phyloP scores from a whole-genome alignment of 2,113 vertebrate species.

The Chionis minor region DNA sequence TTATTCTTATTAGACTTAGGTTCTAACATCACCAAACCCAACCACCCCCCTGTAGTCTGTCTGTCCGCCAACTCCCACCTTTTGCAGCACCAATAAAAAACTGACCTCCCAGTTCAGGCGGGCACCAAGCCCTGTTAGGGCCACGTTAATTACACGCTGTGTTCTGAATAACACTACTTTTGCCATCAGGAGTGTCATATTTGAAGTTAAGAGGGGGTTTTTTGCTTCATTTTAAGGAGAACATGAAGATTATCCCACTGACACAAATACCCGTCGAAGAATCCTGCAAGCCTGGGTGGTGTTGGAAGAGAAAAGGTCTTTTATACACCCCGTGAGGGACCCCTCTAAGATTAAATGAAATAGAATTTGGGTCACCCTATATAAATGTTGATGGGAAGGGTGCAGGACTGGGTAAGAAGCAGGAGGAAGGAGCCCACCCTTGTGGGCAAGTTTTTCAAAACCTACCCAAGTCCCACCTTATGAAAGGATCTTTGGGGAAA shows the following conservation, averaged over 20 bases:
- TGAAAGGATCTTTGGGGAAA: neutral
- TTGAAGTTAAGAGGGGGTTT: neutral
- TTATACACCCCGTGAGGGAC: neutral
- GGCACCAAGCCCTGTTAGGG: neutral
- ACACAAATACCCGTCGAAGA: neutral
- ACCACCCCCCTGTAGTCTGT: too few relatives aligned
- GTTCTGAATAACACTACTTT: neutral
- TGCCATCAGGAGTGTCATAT: neutral
- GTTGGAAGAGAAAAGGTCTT: neutral
- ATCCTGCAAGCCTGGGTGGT: neutral
- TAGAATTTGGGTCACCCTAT: neutral
- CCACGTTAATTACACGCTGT: neutral
- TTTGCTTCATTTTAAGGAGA: neutral
- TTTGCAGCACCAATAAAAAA: neutral
- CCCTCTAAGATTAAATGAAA: neutral
- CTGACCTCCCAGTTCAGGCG: neutral
- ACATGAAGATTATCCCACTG: neutral
- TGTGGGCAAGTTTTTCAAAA: neutral
- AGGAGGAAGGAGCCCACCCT: neutral
- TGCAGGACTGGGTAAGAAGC: neutral
- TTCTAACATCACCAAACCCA: neutral
- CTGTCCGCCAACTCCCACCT: neutral
- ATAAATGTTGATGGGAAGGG: accelerated
- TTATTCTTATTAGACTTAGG: neutral
- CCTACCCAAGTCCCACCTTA: neutral